Evolutionary conservation across 2,113 vertebrate species (phyloP).

Genomic region (Hippolais icterina): DNA sequence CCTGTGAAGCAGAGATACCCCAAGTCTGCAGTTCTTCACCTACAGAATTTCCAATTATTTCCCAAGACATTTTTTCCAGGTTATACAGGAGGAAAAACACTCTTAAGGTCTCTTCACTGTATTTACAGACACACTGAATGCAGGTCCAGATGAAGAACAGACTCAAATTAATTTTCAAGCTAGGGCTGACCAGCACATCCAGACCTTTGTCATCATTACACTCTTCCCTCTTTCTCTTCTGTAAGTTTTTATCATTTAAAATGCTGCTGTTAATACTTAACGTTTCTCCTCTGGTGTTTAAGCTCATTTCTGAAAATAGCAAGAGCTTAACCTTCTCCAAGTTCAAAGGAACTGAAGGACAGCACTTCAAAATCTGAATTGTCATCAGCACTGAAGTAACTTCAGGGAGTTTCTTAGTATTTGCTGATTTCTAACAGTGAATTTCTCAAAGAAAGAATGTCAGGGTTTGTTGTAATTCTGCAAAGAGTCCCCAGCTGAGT

Average conservation of each 20-base stretch:
- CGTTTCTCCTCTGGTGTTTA: not conserved
- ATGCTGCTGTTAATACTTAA: not conserved
- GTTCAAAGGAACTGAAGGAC: not conserved
- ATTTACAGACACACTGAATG: not conserved
- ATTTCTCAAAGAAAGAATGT: not conserved
- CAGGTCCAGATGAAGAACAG: not conserved
- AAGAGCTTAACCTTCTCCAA: not conserved
- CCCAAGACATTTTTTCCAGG: not conserved
- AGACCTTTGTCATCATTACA: not conserved
- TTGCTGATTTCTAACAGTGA: not conserved
- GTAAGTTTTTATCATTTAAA: not conserved
- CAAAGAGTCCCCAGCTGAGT: rapidly evolving
- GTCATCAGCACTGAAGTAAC: not conserved
- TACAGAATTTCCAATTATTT: not conserved
- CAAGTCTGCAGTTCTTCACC: not conserved
- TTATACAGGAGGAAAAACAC: not conserved
- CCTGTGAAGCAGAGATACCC: not conserved
- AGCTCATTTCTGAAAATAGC: not conserved
- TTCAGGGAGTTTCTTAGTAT: rapidly evolving
- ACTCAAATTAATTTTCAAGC: not conserved
- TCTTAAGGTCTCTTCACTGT: not conserved
- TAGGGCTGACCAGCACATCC: not conserved
- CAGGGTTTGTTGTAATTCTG: not conserved
- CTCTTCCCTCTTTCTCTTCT: not conserved
- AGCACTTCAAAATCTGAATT: not conserved